Evolutionary conservation across 2,888 invertebrate genomes (phyloP).

Genomic region (Diarsia mendica): DNA sequence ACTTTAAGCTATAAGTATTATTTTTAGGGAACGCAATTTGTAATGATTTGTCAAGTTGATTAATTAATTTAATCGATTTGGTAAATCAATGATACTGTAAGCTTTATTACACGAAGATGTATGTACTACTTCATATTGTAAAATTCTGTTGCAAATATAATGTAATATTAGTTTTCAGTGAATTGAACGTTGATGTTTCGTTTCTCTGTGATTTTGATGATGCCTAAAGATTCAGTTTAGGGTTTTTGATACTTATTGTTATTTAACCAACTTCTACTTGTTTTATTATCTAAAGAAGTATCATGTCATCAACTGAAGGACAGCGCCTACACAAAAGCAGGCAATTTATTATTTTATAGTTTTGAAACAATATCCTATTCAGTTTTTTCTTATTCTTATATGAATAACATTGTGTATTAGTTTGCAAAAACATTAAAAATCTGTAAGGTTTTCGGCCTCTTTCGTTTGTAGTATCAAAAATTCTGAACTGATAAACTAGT

Average conservation of each 20-base stretch:
- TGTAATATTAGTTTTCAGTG: constrained; percentile 64
- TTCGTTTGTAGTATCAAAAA: constrained; percentile 48
- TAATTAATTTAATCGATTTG: constrained; percentile 58
- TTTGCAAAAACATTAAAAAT: not conserved
- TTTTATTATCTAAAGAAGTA: too few species aligned
- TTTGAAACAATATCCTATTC: not conserved
- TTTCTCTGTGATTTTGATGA: constrained; percentile 69
- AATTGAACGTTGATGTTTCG: constrained; percentile 65
- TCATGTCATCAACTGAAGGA: not conserved
- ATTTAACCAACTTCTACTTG: not conserved
- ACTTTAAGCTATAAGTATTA: constrained; percentile 88
- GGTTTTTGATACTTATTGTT: constrained; percentile 51
- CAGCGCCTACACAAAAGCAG: not conserved
- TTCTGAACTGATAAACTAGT: constrained; percentile 50
- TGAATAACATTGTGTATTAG: not conserved
- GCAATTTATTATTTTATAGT: not conserved
- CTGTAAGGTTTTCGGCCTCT: not conserved
- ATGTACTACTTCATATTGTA: constrained; percentile 61
- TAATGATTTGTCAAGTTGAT: constrained; percentile 62
- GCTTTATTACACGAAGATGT: constrained; percentile 68
- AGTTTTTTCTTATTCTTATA: not conserved
- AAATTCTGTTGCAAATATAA: constrained; percentile 59
- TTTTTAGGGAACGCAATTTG: constrained; percentile 63
- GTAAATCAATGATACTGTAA: constrained; percentile 64
- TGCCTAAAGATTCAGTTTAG: constrained; percentile 62